phyloP scores from a whole-genome alignment of 2,888 invertebrate species.

The Epinotia nisella region DNA sequence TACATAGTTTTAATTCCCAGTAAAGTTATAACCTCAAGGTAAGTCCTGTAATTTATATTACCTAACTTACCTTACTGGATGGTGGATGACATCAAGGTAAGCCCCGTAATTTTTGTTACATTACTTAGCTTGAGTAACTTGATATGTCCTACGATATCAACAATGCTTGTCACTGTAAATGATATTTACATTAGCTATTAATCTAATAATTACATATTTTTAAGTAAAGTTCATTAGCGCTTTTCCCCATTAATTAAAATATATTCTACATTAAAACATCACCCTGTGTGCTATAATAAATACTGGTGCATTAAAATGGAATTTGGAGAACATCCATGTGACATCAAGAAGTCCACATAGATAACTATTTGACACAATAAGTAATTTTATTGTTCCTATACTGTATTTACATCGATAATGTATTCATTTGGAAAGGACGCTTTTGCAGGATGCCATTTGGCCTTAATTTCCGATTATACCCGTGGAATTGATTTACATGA shows the following conservation, averaged over 20 bases:
- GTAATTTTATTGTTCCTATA: neutral
- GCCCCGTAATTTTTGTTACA: neutral
- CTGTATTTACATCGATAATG: neutral
- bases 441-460: neutral
- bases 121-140: conserved; percentile 25
- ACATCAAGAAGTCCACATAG: neutral
- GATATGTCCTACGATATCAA: conserved; percentile 47
- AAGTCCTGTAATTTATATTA: conserved; percentile 7
- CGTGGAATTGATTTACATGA: neutral
- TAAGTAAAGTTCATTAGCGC: conserved; percentile 79
- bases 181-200: conserved; percentile 32
- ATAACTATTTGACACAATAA: neutral
- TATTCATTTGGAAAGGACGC: neutral
- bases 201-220: conserved; percentile 47
- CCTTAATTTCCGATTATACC: neutral
- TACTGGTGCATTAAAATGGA: conserved; percentile 43
- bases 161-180: conserved; percentile 42
- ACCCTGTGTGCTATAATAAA: conserved; percentile 40
- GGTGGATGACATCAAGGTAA: neutral
- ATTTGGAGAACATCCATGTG: conserved; percentile 27
- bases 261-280: conserved; percentile 50
- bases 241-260: conserved; percentile 76
- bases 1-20: conserved; percentile 25
- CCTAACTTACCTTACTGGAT: conserved; percentile 1
- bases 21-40: conserved; percentile 19